Base-by-base conservation (phyloP, 2,113 vertebrate genomes). In the Podocnemis expansa region DNA sequence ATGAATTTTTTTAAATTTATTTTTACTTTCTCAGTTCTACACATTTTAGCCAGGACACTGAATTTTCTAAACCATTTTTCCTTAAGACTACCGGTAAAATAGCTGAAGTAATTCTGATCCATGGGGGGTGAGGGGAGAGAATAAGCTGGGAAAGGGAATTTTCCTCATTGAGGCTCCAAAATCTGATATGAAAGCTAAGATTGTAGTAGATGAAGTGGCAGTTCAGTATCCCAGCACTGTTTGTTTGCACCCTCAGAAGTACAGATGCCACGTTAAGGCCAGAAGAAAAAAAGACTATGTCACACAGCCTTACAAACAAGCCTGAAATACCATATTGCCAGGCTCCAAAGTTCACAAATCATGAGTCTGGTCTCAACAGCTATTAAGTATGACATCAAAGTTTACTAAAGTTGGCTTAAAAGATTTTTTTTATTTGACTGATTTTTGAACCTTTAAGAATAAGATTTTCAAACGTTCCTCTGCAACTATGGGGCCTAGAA, bases 1-100 rank as follows among this genome's bases (percentile, higher is more conserved):
- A 90, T 45, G 6, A 89, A n/a, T n/a, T n/a, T n/a, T n/a, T n/a
- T n/a, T n/a, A n/a, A n/a, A n/a, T 94, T 8, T 90, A 81, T 63
- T 96, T 96, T 86, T 86, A 89, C 10, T 93, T 78, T 14, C 88
- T 43, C 63, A 84, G 29, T 89, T 97, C 85, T 63, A 82, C 83
- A 82, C 49, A 17, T 89, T 93, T 89, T 84, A 92, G 75, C 54
- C 73, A 27, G 41, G 85, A 63, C 80, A 73, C 83, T 54, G 78
- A 94, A 27, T 84, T 78, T 85, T 95, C 94, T 63, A 79, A 84
- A 19, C 60, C 63, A 41, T 54, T 88, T 84, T 14, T 88, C 34
- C 96, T 67, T n/a, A 78, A 55, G 1, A 2, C 55, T 79, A 58
- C 79, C 21, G 80, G 91, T 38, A 89, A 83, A 85, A 31, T 63